Base-by-base conservation (phyloP, 2,888 invertebrate genomes). In the Embidobia sp. region DNA sequence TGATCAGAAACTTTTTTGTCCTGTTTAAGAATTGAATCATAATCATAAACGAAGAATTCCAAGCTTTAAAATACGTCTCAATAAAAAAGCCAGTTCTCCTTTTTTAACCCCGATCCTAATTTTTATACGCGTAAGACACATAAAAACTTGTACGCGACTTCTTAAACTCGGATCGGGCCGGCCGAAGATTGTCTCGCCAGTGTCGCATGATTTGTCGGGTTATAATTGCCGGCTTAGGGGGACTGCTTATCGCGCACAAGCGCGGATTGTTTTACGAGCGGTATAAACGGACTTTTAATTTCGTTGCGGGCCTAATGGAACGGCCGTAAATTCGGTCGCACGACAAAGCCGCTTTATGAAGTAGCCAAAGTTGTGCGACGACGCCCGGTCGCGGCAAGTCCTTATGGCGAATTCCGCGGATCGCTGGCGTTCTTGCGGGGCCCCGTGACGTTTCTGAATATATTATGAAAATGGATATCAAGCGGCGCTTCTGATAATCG, bases 401-500 rank as follows among this genome's bases (percentile, higher is more conserved):
- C 15, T 42, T 18, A 19, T 8, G 57, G 31, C 18, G 29, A 48
- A 73, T 66, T 73, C 73, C 64, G 40, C 35, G 59, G 42, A 64
- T 55, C 31, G 33, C 40, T 59, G 16, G 49, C 64, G 64, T 73
- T 64, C 44, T 18, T 31, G n/a, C 19, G 35, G 26, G 6, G 11
- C 33, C 49, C 18, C 27, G 15, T 49, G 64, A 73, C 55, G 57
- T 42, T 73, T 66, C 44, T 22, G 73, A 64, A 59, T 66, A 42
- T 42, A 66, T 72, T 72, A 72, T 64, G 37, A 72, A 55, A 64
- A 40, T 64, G 63, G 29, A 55, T 42, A 55, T 48, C 55, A 31
- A 40, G 48, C 63, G 61, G 63, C 63, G 37, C 40, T 31, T 72
- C 40, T 64, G 53, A 63, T 63, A 64, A 55, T 63, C 31, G 67